Base-by-base conservation (phyloP, 2,113 vertebrate species). In the Ariopsis seemanni region DNA sequence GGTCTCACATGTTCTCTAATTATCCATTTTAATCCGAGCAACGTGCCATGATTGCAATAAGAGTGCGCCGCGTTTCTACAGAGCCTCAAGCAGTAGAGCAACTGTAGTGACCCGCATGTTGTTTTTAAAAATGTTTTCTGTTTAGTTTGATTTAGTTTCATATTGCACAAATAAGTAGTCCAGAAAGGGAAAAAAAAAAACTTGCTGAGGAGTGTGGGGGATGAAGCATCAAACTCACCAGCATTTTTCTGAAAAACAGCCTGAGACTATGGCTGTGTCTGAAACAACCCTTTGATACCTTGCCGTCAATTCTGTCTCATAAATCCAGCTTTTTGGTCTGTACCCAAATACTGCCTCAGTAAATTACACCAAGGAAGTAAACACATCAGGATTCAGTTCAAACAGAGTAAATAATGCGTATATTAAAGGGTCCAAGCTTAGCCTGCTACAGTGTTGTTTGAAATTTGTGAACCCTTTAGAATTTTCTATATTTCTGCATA, bases 11-110 rank as follows among this genome's bases (percentile, higher is more conserved):
- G 71, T 55, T 22, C 48, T 75, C 57, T 83, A 84, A 88, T 88
- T 84, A 88, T 78, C 50, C 22, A 14, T n/a, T 60, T 30, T 81
- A 81, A 65, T 67, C 63, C 27, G 5, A 53, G 52, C 60, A 82
- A 65, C 34, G 12, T 82, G 34, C 81, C 60, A 67, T 22, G 42
- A 83, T 52, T 83, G 34, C 12, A 50, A 15, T 50, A 25, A 65
- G 60, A 9, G 12, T 71, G 52, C 9, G 27, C 22, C 69, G 50
- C 4, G 14, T n/a, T 42, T 81, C 12, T 10, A 50, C 60, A 17
- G 34, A 42, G 60, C 60, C 60, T 65, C 42, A 27, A 52, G 34
- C 42, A 83, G 10, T 65, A 27, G 42, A n/a, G 81, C 34, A 65
- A 25, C 22, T 82, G 15, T 18, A 50, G 34, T 82, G 81, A 82